phyloP scores from a whole-genome alignment of 1,140 invertebrate genomes.

The Leptopilina boulardi region DNA sequence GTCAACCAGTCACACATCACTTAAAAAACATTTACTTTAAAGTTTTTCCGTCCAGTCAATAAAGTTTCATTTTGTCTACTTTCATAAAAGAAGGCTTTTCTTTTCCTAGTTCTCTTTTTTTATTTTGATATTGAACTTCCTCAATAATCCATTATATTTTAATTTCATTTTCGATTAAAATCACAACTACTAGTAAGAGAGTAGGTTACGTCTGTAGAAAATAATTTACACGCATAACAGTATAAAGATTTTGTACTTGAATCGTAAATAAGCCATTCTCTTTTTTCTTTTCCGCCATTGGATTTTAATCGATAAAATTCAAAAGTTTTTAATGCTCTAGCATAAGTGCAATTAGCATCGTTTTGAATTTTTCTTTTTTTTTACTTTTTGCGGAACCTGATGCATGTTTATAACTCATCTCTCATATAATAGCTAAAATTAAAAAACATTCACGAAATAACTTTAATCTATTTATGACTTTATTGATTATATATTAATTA shows the following conservation, averaged over 20 bases:
- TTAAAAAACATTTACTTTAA: neutral
- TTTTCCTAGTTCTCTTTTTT: neutral
- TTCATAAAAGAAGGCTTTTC: neutral
- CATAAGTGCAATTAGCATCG: neutral
- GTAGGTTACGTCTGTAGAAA: neutral
- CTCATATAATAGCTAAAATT: neutral
- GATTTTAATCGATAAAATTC: conserved; percentile 5
- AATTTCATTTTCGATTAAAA: neutral
- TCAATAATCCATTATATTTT: neutral
- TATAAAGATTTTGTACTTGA: neutral
- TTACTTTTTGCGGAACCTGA: neutral
- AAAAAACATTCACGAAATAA: neutral
- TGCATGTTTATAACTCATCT: conserved; percentile 4
- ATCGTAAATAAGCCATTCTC: neutral
- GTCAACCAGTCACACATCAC: neutral
- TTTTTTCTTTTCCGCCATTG: neutral
- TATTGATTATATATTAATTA: neutral
- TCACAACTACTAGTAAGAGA: neutral
- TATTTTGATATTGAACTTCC: neutral
- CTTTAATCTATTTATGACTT: neutral
- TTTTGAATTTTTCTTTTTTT: neutral
- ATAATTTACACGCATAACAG: neutral
- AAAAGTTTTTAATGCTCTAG: neutral
- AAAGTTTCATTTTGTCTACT: neutral
- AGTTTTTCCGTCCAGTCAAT: neutral